Evolutionary conservation across 2,113 vertebrate genomes (phyloP), one percentile per base, ranked within the genome.

Genomic region (zebrafish (Danio rerio)): DNA sequence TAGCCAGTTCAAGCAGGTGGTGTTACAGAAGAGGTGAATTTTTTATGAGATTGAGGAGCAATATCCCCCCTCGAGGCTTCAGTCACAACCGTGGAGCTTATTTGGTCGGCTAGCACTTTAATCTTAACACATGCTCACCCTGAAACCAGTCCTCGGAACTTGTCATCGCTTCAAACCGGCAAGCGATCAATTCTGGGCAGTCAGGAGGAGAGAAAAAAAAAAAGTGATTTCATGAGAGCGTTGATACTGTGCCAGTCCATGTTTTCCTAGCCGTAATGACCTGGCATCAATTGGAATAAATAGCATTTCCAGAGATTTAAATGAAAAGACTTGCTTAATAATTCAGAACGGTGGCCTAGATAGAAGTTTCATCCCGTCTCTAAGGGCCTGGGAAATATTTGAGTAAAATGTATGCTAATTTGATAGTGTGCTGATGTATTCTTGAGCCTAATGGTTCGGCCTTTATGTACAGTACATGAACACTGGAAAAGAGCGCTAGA

Each of bases 321-420:
- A 83, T 53, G 55, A 20, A 80, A 77, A 81, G 47, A 87, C 59
- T 11, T 61, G 42, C 62, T 85, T 55, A 87, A 87, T 87, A 82
- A 87, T 87, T 85, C 66, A 87, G 52, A 40, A 78, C 56, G 77
- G 61, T 77, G 86, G 56, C 86, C 86, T 85, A 85, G 86, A 85
- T 87, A 87, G 65, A 80, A 43, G 55, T 83, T 47, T 80, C 42
- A 71, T 68, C 63, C 40, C 11, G n/a, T 83, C 77, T 50, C 65
- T 9, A 58, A 65, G 76, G 81, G 77, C 42, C 52, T 20, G 42
- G 50, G 58, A 81, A 66, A 83, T 83, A 61, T 82, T 62, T 82
- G 75, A 61, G 65, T 58, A 49, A 82, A 81, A 65, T 76, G 59
- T 72, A 78, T 63, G 66, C 81, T 66, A 70, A 84, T 80, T 65